Evolutionary conservation across 2,797 vertebrate species (phyloP).

Genomic region (Pteronotus mesoamericanus): DNA sequence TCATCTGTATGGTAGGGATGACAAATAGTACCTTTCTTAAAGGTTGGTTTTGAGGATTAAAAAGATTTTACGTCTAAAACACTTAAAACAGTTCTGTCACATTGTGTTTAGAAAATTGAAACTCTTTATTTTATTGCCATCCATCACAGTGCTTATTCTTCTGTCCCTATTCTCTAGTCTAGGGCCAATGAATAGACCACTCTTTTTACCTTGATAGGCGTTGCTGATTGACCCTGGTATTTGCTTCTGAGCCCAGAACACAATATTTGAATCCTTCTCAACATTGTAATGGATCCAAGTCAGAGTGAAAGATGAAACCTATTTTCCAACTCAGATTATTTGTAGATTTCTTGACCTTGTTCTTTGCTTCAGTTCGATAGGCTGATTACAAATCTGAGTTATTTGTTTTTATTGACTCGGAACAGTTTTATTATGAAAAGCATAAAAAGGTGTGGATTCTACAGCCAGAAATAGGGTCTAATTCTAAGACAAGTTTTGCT

Average conservation of each 20-base stretch:
- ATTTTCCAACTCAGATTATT: neutral
- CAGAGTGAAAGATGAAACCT: neutral
- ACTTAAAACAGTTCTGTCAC: neutral
- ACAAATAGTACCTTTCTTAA: neutral
- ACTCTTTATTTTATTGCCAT: neutral
- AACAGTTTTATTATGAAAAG: conserved; percentile 12
- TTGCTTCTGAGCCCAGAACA: neutral
- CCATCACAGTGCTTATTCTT: neutral
- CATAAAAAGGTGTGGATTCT: neutral
- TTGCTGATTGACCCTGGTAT: neutral
- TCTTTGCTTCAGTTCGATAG: conserved; percentile 27
- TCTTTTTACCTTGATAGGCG: neutral
- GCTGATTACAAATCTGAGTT: neutral
- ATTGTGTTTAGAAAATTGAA: neutral
- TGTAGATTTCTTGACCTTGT: neutral
- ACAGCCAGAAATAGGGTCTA: neutral
- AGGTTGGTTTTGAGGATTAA: neutral
- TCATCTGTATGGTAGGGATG: neutral
- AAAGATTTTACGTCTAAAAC: neutral
- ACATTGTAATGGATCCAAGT: neutral
- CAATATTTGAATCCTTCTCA: neutral
- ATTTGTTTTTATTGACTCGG: neutral
- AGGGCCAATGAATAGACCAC: neutral
- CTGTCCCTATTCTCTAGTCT: neutral
- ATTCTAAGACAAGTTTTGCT: conserved; percentile 22